These are phyloP conservation scores for Amphipoea oculea DNA, from an alignment of 2,888 invertebrate species.

Conservation along the genomic window DNA sequence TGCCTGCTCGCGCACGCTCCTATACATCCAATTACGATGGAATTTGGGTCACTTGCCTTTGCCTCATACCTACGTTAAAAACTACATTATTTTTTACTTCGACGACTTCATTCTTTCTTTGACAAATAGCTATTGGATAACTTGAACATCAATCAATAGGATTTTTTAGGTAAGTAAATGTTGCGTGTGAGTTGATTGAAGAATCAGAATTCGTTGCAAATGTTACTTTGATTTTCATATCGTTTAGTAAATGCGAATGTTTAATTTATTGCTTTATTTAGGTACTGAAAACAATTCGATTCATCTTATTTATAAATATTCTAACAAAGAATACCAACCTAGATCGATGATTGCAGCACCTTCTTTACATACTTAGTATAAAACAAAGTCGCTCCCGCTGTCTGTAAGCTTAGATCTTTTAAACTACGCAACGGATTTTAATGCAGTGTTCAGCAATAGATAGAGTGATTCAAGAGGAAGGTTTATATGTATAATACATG, in stretches of 20 bases:
- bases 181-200: conserved; percentile 32
- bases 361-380: too few species aligned
- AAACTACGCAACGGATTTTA: too few species aligned
- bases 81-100: conserved; percentile 55
- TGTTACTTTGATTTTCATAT: neutral
- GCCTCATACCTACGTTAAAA: conserved; percentile 61
- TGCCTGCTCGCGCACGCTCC: conserved; percentile 58
- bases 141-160: conserved; percentile 33
- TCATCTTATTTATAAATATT: neutral
- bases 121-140: conserved; percentile 58
- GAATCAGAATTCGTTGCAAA: neutral
- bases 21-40: conserved; percentile 66
- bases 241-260: neutral
- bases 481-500: too few species aligned
- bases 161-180: conserved; percentile 5
- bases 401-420: too few species aligned
- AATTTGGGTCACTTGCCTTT: conserved; percentile 67
- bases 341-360: neutral
- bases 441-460: too few species aligned
- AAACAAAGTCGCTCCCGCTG: too few species aligned
- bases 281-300: neutral
- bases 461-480: too few species aligned
- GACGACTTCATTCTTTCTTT: conserved; percentile 60
- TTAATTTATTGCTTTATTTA: neutral
- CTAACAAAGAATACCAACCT: neutral